These are phyloP conservation scores for Coelinius sp. DNA, from an alignment of 2,888 invertebrate species.

Conservation along the genomic window DNA sequence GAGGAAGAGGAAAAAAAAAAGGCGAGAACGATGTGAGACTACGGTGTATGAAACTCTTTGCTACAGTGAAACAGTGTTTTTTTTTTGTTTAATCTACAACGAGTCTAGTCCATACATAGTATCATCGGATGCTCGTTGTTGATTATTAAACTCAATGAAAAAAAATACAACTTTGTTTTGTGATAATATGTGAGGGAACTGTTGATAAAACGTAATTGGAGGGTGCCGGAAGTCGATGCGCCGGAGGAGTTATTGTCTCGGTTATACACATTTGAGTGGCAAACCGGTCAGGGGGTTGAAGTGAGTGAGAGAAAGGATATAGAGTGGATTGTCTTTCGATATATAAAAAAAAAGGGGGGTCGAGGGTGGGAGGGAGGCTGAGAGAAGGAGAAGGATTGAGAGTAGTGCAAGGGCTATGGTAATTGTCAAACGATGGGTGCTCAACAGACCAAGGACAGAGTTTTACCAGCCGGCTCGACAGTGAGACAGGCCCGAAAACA, in stretches of 20 bases:
- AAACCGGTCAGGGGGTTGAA: conserved; percentile 53
- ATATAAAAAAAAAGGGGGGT: not conserved
- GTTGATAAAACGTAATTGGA: conserved; percentile 32
- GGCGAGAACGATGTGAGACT: conserved; percentile 31
- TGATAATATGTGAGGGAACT: conserved; percentile 30
- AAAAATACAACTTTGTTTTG: not conserved
- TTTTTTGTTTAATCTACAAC: conserved; percentile 33
- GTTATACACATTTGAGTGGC: conserved; percentile 53
- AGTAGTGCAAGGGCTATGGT: conserved; percentile 62
- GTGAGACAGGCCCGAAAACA: conserved; percentile 83
- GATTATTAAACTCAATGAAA: not conserved
- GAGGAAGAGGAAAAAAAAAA: conserved; percentile 14
- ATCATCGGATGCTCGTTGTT: conserved; percentile 33
- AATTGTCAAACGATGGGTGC: conserved; percentile 84
- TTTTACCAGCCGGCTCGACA: conserved; percentile 79
- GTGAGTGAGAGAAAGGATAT: conserved; percentile 8
- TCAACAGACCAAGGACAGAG: conserved; percentile 93
- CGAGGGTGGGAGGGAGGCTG: not conserved
- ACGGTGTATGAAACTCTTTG: conserved; percentile 1
- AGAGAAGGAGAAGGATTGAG: conserved; percentile 16
- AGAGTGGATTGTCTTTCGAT: conserved; percentile 1
- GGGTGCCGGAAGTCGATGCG: conserved; percentile 49
- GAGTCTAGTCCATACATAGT: conserved; percentile 42
- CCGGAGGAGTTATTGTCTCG: conserved; percentile 58
- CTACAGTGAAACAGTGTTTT: conserved; percentile 23